A percentile compares a stretch with the other conserved stretches of the same genome.
Conservation (phyloP, 2,888 invertebrate genomes). For the Ametastegia equiseti region DNA sequence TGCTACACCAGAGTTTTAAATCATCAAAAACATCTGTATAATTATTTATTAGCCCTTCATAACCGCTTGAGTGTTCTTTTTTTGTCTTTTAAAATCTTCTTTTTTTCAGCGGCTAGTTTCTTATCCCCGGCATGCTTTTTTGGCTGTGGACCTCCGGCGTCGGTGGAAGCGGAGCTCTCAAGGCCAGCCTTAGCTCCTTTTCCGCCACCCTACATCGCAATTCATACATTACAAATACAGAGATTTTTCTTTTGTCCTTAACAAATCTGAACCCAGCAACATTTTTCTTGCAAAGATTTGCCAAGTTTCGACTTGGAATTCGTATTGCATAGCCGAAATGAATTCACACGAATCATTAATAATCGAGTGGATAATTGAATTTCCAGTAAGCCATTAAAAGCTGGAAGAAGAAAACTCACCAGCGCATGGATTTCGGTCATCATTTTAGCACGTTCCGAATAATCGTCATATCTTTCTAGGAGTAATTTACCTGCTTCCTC, state of each 20-base stretch:
- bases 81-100: slow-evolving; percentile 88
- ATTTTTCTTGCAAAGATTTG: neutral
- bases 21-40: slow-evolving; percentile 48
- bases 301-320: no score
- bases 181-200: slow-evolving; percentile 74
- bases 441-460: slow-evolving; percentile 92
- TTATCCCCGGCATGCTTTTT: slow-evolving; percentile 93
- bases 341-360: no score
- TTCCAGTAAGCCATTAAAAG: no score
- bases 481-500: slow-evolving; percentile 97
- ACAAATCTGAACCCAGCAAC: neutral
- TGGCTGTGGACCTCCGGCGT: slow-evolving; percentile 85
- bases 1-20: slow-evolving; percentile 64
- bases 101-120: slow-evolving; percentile 84
- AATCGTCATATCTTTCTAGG: slow-evolving; percentile 95
- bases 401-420: slow-evolving; percentile 73
- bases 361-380: no score
- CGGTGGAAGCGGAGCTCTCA: slow-evolving; percentile 69
- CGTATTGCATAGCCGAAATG: no score
- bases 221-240: neutral
- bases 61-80: slow-evolving; percentile 91
- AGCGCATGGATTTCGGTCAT: slow-evolving; percentile 95
- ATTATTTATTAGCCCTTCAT: slow-evolving; percentile 78
- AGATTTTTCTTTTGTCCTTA: no score
- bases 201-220: slow-evolving; percentile 65